Base-by-base conservation (phyloP, 1,140 invertebrate genomes). In the Epicauta chinensis region DNA sequence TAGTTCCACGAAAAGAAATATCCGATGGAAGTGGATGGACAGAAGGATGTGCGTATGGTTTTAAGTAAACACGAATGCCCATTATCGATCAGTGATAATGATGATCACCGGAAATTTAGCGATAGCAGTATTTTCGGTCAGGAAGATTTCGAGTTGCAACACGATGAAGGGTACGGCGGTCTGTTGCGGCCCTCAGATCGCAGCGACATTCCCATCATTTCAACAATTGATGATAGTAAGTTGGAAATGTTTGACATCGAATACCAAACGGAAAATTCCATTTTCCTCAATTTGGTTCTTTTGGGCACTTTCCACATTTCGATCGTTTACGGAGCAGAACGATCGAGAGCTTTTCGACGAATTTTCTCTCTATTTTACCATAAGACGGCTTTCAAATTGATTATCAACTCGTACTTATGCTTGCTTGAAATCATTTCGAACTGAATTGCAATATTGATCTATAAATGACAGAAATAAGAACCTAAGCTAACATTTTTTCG, bases 201-300 rank as follows among this genome's bases (percentile, higher is more conserved):
- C 71, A 87, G 87, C 46, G 88, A 91, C 66, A 89, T 90, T 62
- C 84, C 85, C 13, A 77, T 82, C 13, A 73, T 81, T 44, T 77
- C 81, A 59, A 79, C 81, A 55, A 75, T 85, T 56, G 79, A 81
- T 51, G 86, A 62, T 45, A 51, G 65, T 67, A 54, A 58, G 83
- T 62, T 77, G 79, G 69, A 77, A 79, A 81, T 37, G 6, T 13
- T 39, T 39, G 9, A 23, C 38, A 39, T 11, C 38, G 17, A n/a
- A 39, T 39, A 23, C 15, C n/a, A 2, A 16, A 0, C 14, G 2
- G 7, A 23, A 41, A 6, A 6, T 3, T 3, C 5, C n/a, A 55
- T 16, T 23, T 23, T 23, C 23, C n/a, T n/a, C n/a, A n/a, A n/a
- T n/a, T n/a, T n/a, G n/a, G n/a, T n/a, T n/a, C n/a, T n/a, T n/a